These are phyloP conservation scores for Varanus salvator DNA, from an alignment of 2,113 vertebrate genomes.

Conservation along the genomic window DNA sequence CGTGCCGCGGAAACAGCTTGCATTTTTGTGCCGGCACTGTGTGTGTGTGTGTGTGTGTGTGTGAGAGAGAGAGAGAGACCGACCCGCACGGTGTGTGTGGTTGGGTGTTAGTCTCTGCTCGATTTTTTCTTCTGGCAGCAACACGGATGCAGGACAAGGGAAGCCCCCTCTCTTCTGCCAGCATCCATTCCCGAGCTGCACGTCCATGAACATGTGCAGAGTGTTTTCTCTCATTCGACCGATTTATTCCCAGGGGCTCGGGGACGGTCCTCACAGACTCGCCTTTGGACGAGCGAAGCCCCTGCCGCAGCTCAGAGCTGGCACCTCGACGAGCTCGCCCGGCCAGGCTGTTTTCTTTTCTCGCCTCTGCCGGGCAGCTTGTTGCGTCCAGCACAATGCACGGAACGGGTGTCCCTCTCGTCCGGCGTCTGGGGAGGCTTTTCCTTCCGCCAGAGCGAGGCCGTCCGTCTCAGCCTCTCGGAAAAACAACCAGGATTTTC, in stretches of 20 bases:
- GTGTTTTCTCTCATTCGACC: constrained; percentile 12
- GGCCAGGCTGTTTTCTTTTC: neutral
- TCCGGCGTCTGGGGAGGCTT: neutral
- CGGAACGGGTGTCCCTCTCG: neutral
- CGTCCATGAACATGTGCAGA: neutral
- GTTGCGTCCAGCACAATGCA: neutral
- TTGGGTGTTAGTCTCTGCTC: neutral
- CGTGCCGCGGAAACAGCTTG: neutral
- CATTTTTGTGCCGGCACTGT: neutral
- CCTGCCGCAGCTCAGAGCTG: neutral
- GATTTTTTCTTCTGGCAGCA: neutral
- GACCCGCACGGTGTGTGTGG: too few relatives aligned
- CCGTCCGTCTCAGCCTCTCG: too few relatives aligned
- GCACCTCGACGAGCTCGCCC: neutral
- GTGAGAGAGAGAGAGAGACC: too few relatives aligned
- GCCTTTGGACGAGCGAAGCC: neutral
- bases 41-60: neutral
- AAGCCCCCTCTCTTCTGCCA: neutral
- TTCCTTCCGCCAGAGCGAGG: rapidly evolving
- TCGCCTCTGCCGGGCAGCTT: rapidly evolving
- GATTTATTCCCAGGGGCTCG: neutral
- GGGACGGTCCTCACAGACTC: too few relatives aligned
- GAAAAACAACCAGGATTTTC: too few relatives aligned
- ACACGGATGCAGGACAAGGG: neutral
- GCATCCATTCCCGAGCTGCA: neutral